These are phyloP conservation scores for Centroberyx gerrardi DNA, from an alignment of 2,797 vertebrate species.

Conservation along the genomic window DNA sequence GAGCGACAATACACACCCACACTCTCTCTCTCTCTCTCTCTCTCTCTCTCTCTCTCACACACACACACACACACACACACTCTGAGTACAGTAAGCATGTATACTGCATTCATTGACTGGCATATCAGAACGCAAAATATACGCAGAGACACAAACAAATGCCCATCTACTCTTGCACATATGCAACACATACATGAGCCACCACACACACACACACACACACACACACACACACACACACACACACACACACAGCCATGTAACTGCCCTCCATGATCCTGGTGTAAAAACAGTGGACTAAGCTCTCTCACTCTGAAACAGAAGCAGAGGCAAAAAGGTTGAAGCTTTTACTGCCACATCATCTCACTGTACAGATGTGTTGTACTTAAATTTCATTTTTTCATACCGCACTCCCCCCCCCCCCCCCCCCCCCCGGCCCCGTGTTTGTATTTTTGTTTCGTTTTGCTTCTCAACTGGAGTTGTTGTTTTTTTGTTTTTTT, in stretches of 20 bases:
- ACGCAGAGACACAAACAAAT: too few species aligned
- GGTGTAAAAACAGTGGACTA: slow-evolving; percentile 26
- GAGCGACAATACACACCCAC: not conserved
- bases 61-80: not conserved
- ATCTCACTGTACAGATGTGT: slow-evolving; percentile 62
- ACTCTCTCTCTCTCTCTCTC: not conserved
- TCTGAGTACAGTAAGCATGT: too few species aligned
- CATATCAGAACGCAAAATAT: not conserved
- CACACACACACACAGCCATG: slow-evolving; percentile 34
- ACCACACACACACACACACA: not conserved
- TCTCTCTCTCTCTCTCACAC: not conserved
- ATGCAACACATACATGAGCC: not conserved
- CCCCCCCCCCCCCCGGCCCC: too few species aligned
- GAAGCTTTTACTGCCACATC: slow-evolving; percentile 66
- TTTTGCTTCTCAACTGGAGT: too few species aligned
- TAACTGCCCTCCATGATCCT: slow-evolving; percentile 14
- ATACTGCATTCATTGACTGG: too few species aligned
- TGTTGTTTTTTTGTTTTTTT: not conserved
- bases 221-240: slow-evolving; percentile 7
- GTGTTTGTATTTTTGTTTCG: too few species aligned
- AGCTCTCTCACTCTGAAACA: slow-evolving; percentile 51
- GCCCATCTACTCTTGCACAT: too few species aligned
- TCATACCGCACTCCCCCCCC: slow-evolving; percentile 8
- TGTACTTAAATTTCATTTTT: slow-evolving; percentile 43
- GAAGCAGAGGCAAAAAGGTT: slow-evolving; percentile 18